Evolutionary conservation across 30 jellyfish, hydroid and myxozoan genomes (phyloP).

Genomic region (Rhopilema esculentum): DNA sequence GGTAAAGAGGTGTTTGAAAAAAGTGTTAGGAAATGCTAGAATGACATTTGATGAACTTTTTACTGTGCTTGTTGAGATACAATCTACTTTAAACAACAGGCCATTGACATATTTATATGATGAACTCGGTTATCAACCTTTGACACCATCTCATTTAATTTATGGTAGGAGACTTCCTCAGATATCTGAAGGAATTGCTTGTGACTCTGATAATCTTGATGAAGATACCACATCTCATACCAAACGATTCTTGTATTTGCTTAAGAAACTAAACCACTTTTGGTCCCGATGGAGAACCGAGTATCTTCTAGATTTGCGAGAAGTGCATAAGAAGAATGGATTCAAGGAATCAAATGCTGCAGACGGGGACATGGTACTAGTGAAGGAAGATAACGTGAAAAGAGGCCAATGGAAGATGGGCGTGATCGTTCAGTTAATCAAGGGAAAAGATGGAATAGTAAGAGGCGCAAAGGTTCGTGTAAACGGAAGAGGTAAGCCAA

Average conservation of each 20-base stretch:
- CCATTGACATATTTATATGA: too few species aligned
- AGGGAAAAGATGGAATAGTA: neutral
- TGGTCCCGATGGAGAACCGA: conserved; percentile 44
- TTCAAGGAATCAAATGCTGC: too few species aligned
- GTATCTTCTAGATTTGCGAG: conserved; percentile 30
- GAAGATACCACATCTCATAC: conserved; percentile 6
- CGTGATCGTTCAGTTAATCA: neutral
- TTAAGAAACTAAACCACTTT: conserved; percentile 17
- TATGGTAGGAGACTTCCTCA: neutral
- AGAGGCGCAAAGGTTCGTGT: neutral
- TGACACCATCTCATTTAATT: too few species aligned
- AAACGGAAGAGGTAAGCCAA: too few species aligned
- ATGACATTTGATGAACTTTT: conserved; percentile 8
- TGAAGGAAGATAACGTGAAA: neutral
- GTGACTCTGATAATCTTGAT: neutral
- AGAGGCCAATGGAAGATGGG: neutral
- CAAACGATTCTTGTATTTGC: conserved; percentile 10
- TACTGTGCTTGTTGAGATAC: conserved; percentile 22
- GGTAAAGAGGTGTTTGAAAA: conserved; percentile 39
- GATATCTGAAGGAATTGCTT: too few species aligned
- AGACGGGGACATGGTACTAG: neutral
- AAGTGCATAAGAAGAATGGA: too few species aligned
- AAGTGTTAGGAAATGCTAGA: conserved; percentile 7
- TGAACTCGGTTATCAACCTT: too few species aligned
- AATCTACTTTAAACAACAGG: too few species aligned